A percentile compares a stretch with the other conserved stretches of the same genome.
Conservation (phyloP, 2,797 vertebrate genomes). For the Cuniculus paca region DNA sequence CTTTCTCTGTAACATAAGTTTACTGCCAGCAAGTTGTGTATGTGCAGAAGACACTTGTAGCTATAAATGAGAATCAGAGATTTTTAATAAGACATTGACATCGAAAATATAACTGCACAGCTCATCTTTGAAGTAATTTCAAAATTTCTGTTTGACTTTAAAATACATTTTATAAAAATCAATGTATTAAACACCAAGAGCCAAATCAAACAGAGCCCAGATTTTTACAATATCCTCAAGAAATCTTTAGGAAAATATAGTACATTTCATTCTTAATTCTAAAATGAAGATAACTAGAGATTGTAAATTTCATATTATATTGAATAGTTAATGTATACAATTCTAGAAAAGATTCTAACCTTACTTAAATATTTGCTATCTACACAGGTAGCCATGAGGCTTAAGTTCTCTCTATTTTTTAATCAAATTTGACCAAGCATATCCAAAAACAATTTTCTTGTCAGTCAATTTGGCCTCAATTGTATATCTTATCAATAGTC, state of each 20-base stretch:
- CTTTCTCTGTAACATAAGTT: constrained; percentile 37
- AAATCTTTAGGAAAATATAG: not conserved
- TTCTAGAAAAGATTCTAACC: not conserved
- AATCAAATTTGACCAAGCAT: not conserved
- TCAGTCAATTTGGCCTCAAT: not conserved
- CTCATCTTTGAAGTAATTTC: not conserved
- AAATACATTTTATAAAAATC: constrained; percentile 47
- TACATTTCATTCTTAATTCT: constrained; percentile 4
- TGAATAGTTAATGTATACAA: not conserved
- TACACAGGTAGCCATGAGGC: not conserved
- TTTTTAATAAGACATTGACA: not conserved
- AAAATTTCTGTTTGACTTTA: constrained; percentile 38
- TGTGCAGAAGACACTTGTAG: not conserved
- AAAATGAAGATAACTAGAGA: not conserved
- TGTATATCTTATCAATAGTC: not conserved
- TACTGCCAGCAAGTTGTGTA: not conserved
- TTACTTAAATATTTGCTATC: not conserved
- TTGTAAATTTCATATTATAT: not conserved
- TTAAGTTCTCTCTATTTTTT: not conserved
- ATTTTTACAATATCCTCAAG: not conserved
- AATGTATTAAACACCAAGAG: not conserved
- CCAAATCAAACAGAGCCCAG: not conserved
- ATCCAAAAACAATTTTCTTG: not conserved
- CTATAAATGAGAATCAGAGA: not conserved
- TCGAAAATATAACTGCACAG: not conserved